A percentile compares a stretch with the other conserved stretches of the same genome.
phyloP scores from a whole-genome alignment of 2,113 vertebrate species.

The Choloepus hoffmanni region DNA sequence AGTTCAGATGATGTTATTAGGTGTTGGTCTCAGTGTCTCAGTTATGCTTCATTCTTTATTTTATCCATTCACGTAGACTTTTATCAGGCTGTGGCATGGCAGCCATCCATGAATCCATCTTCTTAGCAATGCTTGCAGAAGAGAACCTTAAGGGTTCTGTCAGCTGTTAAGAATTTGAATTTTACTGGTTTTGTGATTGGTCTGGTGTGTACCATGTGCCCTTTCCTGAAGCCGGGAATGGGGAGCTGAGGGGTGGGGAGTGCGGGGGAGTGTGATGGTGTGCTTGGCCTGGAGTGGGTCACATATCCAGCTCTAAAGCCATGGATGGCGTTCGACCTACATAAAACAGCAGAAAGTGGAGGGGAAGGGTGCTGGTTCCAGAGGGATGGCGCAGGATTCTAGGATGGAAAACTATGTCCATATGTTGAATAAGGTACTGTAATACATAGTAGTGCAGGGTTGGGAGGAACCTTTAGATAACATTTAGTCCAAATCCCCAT shows the following conservation, averaged over 20 bases:
- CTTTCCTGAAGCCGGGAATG: not conserved
- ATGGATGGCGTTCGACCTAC: not conserved
- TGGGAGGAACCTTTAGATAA: not conserved
- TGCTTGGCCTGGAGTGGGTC: too few species aligned
- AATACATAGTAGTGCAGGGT: not conserved
- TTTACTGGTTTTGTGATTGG: not conserved
- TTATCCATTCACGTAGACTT: not conserved
- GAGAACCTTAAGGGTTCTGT: not conserved
- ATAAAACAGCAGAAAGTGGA: not conserved
- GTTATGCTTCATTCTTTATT: accelerated
- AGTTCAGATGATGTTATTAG: accelerated
- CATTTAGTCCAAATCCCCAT: too few species aligned
- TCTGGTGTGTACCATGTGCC: not conserved
- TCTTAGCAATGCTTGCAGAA: not conserved
- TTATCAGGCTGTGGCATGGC: not conserved
- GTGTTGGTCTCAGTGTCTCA: not conserved
- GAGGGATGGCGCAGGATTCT: not conserved
- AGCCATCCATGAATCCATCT: not conserved
- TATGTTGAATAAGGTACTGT: not conserved
- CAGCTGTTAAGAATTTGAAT: not conserved
- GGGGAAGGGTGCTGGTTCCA: not conserved
- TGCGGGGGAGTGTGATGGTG: too few species aligned
- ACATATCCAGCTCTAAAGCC: not conserved
- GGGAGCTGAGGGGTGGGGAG: too few species aligned
- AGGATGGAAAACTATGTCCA: not conserved